Evolutionary conservation across 2,888 invertebrate genomes (phyloP), one percentile per base, ranked within the genome.

Genomic region (Campoletis raptor): DNA sequence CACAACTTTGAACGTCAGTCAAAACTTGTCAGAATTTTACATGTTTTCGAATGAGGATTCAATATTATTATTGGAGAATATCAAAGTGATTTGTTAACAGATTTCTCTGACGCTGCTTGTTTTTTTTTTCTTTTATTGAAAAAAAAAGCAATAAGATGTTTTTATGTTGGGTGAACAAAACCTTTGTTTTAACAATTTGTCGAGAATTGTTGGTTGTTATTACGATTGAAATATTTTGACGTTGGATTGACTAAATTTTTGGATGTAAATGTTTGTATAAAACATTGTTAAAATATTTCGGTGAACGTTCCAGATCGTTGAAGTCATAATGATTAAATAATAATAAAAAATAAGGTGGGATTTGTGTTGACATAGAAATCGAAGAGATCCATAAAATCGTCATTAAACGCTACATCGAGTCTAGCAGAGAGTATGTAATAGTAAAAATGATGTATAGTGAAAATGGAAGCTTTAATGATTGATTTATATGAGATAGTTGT

Each of bases 401-500:
- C 74, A 40, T 82, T 82, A 64, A 74, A 82, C 54, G 64, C 66
- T 81, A 87, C 74, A 66, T 77, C 73, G 54, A 83, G 77, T 61
- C 40, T 80, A 85, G 42, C 69, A 72, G 66, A 66, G 70, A 80
- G 40, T 73, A 81, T 42, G 66, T 67, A 40, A 54, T 67, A 74
- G 15, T 37, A 81, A 21, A 30, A 74, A 74, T 74, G 9, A 24
- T 37, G 21, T 82, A 54, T 48, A 74, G 69, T 48, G 40, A 42
- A 84, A 73, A 72, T 82, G 74, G 81, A 83, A 82, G 70, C 66
- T 79, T 79, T 24, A 67, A 86, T 70, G 76, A 82, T 81, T 37
- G 42, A 72, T 81, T 54, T 37, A 42, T 42, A 74, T 48, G 66
- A 54, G 36, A 67, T 67, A 64, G 45, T 24, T 15, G 72, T 73